Percentiles rank a stretch among this genome's conserved stretches.
Conservation (phyloP, 2,113 vertebrate species). For the Phrynosoma platyrhinos region DNA sequence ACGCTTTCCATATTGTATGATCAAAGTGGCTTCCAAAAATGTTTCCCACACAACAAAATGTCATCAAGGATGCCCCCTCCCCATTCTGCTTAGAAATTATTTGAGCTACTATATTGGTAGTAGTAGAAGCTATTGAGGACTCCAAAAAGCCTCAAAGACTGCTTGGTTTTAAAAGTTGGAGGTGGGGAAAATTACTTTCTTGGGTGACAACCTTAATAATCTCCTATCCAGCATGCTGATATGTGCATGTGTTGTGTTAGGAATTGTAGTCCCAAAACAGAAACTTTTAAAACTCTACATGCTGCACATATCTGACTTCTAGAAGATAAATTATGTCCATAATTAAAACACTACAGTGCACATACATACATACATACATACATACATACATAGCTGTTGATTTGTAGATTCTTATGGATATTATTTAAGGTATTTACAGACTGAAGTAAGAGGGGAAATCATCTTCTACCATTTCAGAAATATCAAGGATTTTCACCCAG, state of each 20-base stretch:
- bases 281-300: neutral
- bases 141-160: conserved; percentile 57
- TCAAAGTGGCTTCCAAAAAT: conserved; percentile 78
- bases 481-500: neutral
- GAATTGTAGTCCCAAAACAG: no score
- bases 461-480: neutral
- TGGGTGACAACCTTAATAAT: no score
- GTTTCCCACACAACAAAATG: conserved; percentile 79
- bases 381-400: no score
- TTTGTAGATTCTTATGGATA: neutral
- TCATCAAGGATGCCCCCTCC: conserved; percentile 74
- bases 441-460: neutral
- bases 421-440: neutral
- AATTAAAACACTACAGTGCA: conserved; percentile 23
- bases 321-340: conserved; percentile 49
- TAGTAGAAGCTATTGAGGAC: conserved; percentile 66
- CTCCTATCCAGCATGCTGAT: neutral
- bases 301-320: conserved; percentile 58
- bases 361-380: no score
- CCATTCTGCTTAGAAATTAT: conserved; percentile 74
- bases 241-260: no score
- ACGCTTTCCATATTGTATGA: conserved; percentile 81
- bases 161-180: conserved; percentile 36
- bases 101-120: conserved; percentile 67
- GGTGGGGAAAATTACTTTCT: no score